Evolutionary conservation across 2,797 vertebrate genomes (phyloP).

Genomic region (Bovichtus diacanthus): DNA sequence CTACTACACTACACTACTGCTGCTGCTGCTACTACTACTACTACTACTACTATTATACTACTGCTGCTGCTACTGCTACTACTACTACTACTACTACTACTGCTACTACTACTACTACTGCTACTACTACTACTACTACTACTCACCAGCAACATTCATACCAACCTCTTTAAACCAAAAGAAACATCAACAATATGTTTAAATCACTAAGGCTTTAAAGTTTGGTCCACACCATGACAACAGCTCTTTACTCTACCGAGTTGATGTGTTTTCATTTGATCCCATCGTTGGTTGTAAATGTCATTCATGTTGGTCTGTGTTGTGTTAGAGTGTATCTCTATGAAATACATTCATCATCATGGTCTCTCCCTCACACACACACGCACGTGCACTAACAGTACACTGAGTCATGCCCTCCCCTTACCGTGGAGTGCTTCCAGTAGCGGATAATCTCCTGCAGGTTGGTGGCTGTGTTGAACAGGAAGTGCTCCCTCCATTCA

Average conservation of each 20-base stretch:
- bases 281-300: neutral
- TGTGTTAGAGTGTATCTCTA: neutral
- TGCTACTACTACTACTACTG: no score
- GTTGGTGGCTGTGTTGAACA: conserved; percentile 91
- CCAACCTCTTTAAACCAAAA: neutral
- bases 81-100: no score
- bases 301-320: neutral
- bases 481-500: conserved; percentile 95
- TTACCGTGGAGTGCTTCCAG: conserved; percentile 95
- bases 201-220: neutral
- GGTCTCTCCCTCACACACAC: neutral
- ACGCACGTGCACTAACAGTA: neutral
- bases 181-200: neutral
- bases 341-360: neutral
- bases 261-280: neutral
- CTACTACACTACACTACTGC: no score
- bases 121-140: no score
- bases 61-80: no score
- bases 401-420: neutral
- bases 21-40: no score
- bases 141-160: no score
- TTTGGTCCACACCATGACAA: neutral
- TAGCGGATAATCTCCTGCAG: conserved; percentile 93
- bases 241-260: neutral
- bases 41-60: no score